These are phyloP conservation scores for Oscheius onirici DNA, from an alignment of 2,888 invertebrate genomes.

Conservation along the genomic window DNA sequence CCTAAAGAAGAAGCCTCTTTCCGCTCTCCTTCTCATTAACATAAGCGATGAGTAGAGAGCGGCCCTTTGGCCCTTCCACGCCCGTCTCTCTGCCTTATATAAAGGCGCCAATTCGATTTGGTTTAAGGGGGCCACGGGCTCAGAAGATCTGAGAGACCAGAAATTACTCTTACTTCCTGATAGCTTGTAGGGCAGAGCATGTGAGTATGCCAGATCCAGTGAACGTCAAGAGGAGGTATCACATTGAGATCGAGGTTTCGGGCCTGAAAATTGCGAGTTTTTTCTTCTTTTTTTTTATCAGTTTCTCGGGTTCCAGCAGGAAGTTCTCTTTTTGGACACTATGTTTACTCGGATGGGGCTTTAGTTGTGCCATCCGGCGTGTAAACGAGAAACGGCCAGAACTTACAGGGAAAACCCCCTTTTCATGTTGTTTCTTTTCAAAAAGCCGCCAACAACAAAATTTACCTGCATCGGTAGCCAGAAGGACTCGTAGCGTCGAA, in stretches of 20 bases:
- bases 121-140: neutral
- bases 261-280: constrained; percentile 45
- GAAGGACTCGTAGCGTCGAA: constrained; percentile 73
- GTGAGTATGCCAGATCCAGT: constrained; percentile 75
- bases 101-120: constrained; percentile 20
- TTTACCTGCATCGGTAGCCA: constrained; percentile 74
- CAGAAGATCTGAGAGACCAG: constrained; percentile 3
- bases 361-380: no score
- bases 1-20: neutral
- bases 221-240: constrained; percentile 74
- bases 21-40: neutral
- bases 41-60: constrained; percentile 1
- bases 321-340: no score
- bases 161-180: constrained; percentile 44
- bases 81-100: neutral
- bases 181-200: constrained; percentile 67
- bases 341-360: no score
- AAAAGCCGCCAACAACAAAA: neutral
- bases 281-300: no score
- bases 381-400: no score
- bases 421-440: no score
- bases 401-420: no score
- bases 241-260: constrained; percentile 64
- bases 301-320: no score
- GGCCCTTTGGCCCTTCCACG: neutral